phyloP scores from a whole-genome alignment of 2,113 vertebrate species.

The Phylloscopus trochilus region DNA sequence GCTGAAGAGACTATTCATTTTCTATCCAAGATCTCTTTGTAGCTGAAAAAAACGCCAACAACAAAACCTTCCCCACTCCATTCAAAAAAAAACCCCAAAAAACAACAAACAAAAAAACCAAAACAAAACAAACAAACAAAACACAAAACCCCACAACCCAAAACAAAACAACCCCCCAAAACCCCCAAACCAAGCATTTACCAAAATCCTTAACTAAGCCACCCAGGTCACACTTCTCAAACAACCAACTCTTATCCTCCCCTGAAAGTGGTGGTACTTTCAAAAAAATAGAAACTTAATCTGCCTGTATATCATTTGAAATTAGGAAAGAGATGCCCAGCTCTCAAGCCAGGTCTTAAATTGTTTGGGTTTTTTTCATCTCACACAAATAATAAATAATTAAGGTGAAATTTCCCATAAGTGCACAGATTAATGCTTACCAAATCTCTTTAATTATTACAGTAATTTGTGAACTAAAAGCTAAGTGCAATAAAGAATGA shows the following conservation, averaged over 20 bases:
- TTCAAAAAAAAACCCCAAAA: background rate
- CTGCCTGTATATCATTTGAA: background rate
- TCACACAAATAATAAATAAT: background rate
- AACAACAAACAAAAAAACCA: no score
- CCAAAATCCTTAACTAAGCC: background rate
- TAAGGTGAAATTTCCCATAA: background rate
- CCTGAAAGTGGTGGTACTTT: background rate
- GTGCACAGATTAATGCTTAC: background rate
- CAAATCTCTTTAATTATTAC: background rate
- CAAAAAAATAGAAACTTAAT: background rate
- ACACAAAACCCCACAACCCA: background rate
- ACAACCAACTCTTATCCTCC: background rate
- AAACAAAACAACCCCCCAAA: background rate
- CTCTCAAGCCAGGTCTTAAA: background rate
- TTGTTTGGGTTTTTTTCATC: background rate
- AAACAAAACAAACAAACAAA: no score
- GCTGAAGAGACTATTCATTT: background rate
- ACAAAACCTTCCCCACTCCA: background rate
- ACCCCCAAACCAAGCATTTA: background rate
- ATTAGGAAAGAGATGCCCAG: background rate
- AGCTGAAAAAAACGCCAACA: background rate
- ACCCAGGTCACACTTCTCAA: background rate
- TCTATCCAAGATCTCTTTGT: background rate
- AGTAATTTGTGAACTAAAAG: background rate
- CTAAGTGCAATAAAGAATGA: background rate